These are phyloP conservation scores for Lucilia cuprina DNA, from an alignment of 1,140 invertebrate genomes.

Conservation along the genomic window DNA sequence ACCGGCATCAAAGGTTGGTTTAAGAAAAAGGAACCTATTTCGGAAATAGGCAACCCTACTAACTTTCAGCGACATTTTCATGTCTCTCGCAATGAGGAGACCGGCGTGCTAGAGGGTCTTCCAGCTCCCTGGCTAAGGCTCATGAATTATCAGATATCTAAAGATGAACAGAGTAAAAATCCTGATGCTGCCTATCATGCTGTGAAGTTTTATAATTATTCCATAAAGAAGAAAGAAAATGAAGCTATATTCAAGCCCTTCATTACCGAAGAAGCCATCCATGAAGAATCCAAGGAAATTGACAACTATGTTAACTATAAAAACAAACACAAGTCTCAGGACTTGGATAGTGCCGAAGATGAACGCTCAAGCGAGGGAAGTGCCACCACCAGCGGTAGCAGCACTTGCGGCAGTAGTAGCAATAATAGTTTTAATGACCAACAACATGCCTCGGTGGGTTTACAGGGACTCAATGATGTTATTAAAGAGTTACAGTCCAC, in stretches of 20 bases:
- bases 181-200: slow-evolving; percentile 86
- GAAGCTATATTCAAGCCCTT: slow-evolving; percentile 76
- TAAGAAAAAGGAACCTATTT: slow-evolving; percentile 60
- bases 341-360: slow-evolving; percentile 60
- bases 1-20: slow-evolving; percentile 40
- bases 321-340: slow-evolving; percentile 71
- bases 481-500: slow-evolving; percentile 57
- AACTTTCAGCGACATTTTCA: slow-evolving; percentile 83
- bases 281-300: slow-evolving; percentile 80
- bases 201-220: slow-evolving; percentile 90
- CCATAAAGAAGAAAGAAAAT: slow-evolving; percentile 78
- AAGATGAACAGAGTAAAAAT: slow-evolving; percentile 88
- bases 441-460: slow-evolving; percentile 48
- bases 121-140: slow-evolving; percentile 80
- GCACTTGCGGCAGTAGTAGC: slow-evolving; percentile 43
- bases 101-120: slow-evolving; percentile 78
- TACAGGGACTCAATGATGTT: slow-evolving; percentile 53
- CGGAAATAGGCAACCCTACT: slow-evolving; percentile 77
- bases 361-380: slow-evolving; percentile 49
- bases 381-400: slow-evolving; percentile 48
- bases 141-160: slow-evolving; percentile 86
- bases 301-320: slow-evolving; percentile 76
- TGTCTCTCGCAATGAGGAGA: slow-evolving; percentile 78
- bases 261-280: slow-evolving; percentile 77
- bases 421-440: slow-evolving; percentile 57